Percentiles rank a stretch among this genome's conserved stretches.
phyloP scores from a whole-genome alignment of 92 coral and sea anemone genomes.

The Micromussa lordhowensis region DNA sequence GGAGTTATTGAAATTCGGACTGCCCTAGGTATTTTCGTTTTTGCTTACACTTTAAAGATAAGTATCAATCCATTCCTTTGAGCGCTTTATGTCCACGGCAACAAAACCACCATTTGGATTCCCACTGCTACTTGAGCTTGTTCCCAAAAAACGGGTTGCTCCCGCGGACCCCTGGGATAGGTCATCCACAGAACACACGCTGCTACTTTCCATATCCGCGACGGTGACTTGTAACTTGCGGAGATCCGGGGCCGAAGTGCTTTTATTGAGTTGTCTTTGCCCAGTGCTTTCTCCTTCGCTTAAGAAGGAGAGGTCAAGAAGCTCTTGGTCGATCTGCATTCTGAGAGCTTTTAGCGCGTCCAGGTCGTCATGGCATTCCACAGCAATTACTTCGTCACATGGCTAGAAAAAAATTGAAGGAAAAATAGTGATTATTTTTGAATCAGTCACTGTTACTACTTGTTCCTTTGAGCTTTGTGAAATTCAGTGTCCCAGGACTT shows the following conservation, averaged over 20 bases:
- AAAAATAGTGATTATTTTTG: background rate
- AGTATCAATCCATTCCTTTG: slow-evolving; percentile 76
- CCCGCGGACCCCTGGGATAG: slow-evolving; percentile 64
- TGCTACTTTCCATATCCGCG: slow-evolving; percentile 70
- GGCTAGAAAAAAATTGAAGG: slow-evolving; percentile 40
- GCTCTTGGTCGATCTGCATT: slow-evolving; percentile 71
- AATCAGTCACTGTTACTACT: background rate
- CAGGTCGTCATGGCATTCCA: slow-evolving; percentile 60
- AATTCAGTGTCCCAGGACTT: too few relatives aligned
- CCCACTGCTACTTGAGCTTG: background rate
- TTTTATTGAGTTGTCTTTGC: slow-evolving; percentile 41
- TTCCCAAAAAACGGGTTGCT: background rate
- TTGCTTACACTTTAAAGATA: slow-evolving; percentile 34
- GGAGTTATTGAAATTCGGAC: background rate
- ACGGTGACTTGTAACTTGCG: slow-evolving; percentile 55
- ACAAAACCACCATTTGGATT: background rate
- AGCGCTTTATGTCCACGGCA: slow-evolving; percentile 27
- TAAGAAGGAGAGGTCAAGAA: slow-evolving; percentile 53
- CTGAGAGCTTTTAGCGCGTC: slow-evolving; percentile 70
- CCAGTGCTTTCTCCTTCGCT: slow-evolving; percentile 38
- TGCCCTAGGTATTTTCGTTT: background rate
- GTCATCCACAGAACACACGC: slow-evolving; percentile 78
- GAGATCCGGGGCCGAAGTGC: slow-evolving; percentile 78
- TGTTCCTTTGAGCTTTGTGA: background rate
- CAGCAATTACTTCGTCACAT: slow-evolving; percentile 66